Evolutionary conservation across 2,113 vertebrate species (phyloP).

Genomic region (Poecilia latipinna): DNA sequence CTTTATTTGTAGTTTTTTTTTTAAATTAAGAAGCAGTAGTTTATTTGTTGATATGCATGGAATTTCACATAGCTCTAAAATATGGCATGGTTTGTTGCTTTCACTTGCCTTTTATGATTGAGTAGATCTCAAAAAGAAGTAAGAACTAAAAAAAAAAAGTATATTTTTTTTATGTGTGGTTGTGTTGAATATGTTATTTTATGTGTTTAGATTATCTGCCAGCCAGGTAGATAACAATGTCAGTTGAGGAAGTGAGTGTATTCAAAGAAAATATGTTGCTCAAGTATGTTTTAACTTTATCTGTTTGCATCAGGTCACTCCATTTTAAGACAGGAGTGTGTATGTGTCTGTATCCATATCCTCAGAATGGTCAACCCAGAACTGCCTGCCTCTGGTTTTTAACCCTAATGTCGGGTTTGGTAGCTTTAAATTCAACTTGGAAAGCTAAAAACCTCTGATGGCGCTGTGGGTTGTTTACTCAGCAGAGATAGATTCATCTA

Average conservation of each 20-base stretch:
- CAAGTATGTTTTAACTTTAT: constrained; percentile 15
- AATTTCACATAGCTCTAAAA: constrained; percentile 32
- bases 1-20: not conserved
- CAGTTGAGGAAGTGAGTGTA: constrained; percentile 27
- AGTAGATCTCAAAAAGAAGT: constrained; percentile 73
- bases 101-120: constrained; percentile 50
- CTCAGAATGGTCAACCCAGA: constrained; percentile 63
- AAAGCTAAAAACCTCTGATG: constrained; percentile 37
- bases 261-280: constrained; percentile 12
- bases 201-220: constrained; percentile 58
- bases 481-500: constrained; percentile 19
- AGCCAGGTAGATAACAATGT: constrained; percentile 62
- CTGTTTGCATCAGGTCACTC: constrained; percentile 26
- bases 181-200: constrained; percentile 44
- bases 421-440: constrained; percentile 43
- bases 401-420: constrained; percentile 40
- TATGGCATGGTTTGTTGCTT: constrained; percentile 32
- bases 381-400: constrained; percentile 42
- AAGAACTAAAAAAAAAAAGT: constrained; percentile 33
- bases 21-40: not conserved
- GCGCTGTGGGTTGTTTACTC: constrained; percentile 27
- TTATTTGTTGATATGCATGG: constrained; percentile 37
- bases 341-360: constrained; percentile 44
- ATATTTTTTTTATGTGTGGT: constrained; percentile 39
- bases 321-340: constrained; percentile 14